Evolutionary conservation across 2,888 invertebrate genomes (phyloP).

Genomic region (Pristionchus exspectatus): DNA sequence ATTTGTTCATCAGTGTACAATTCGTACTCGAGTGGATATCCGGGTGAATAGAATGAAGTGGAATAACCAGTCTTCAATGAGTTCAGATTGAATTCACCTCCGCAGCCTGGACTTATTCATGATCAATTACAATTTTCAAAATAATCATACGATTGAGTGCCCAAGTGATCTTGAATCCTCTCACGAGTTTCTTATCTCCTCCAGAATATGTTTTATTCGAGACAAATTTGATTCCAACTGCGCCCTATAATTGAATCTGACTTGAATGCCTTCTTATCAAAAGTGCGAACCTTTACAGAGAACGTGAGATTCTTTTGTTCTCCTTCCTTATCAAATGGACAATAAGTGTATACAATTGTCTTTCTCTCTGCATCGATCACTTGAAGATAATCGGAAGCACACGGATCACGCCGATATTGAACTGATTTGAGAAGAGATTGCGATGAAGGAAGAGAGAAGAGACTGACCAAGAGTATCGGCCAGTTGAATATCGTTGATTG

Average conservation of each 20-base stretch:
- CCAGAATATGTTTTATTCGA: constrained; percentile 63
- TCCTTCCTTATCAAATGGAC: constrained; percentile 23
- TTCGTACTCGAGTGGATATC: constrained; percentile 70
- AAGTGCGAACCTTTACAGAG: neutral
- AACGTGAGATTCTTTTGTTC: constrained; percentile 3
- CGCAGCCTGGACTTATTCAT: constrained; percentile 52
- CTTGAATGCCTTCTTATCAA: neutral
- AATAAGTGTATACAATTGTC: constrained; percentile 8
- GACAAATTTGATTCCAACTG: constrained; percentile 70
- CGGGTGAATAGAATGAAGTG: constrained; percentile 67
- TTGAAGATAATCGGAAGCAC: constrained; percentile 73
- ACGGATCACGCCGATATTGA: constrained; percentile 59
- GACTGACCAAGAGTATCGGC: constrained; percentile 13
- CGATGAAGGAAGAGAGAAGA: neutral
- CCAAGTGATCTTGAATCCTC: constrained; percentile 76
- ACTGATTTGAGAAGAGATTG: neutral
- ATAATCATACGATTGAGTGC: constrained; percentile 65
- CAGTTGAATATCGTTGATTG: constrained; percentile 59
- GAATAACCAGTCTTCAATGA: neutral
- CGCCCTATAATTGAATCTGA: constrained; percentile 61
- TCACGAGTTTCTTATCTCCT: constrained; percentile 56
- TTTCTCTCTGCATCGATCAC: constrained; percentile 64
- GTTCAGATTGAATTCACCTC: constrained; percentile 49
- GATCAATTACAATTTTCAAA: constrained; percentile 36
- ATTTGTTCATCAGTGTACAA: neutral